Evolutionary conservation across 2,113 vertebrate species (phyloP), one percentile per base, ranked within the genome.

Genomic region (Calyptomena viridis): DNA sequence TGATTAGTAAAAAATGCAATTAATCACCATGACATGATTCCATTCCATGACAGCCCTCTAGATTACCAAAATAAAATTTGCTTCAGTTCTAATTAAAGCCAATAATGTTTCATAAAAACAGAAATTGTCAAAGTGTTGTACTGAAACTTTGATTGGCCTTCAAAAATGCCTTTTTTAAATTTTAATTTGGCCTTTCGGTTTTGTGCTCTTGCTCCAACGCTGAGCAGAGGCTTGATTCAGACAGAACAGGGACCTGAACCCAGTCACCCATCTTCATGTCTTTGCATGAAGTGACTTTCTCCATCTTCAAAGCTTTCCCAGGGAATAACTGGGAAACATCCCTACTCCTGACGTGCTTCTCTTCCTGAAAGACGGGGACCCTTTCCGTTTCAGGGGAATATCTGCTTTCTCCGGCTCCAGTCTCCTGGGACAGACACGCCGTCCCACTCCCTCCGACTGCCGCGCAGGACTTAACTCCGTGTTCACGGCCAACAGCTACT

Each of bases 341-440:
- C 11, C 0, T 28, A 11, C 56, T 82, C 73, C 71, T 64, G 31
- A 1, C 0, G 33, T 2, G 28, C 23, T 20, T 9, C 59, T 62
- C 64, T 9, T 50, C 50, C 50, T 14, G 50, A 62, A 37, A 6
- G 42, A 22, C 31, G 39, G 28, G 11, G 46, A n/a, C 31, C 4
- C 19, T 3, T 39, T 59, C 30, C 8, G 7, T 20, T 73, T 73
- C 6, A 46, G 89, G 35, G 17, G 42, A 22, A 17, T 33, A 7
- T 18, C 11, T 31, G 10, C 7, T 8, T 28, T 40, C 49, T 46
- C 17, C 20, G 8, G n/a, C 8, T 37, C 17, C 4, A 31, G 28
- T 4, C 35, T 35, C 53, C 21, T 6, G 5, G 2, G 14, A 19
- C 21, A 12, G 12, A 7, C 35, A 10, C 0, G 14, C 63, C 24